phyloP scores from a whole-genome alignment of 2,113 vertebrate species.

The Psephotus haematonotus region DNA sequence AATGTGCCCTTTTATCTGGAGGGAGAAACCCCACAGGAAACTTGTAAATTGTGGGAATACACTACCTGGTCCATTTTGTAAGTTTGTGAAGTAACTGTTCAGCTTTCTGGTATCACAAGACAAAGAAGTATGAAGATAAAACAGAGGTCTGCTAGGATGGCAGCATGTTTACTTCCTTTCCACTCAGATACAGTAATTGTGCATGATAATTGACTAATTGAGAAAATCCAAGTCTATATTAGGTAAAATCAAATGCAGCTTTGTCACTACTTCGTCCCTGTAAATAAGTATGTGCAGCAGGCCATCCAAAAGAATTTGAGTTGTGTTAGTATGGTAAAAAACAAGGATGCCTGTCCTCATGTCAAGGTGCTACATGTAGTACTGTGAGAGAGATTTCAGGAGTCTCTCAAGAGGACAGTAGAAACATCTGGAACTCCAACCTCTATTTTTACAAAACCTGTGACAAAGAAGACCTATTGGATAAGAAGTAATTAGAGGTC shows the following conservation, averaged over 20 bases:
- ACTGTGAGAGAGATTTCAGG: background rate
- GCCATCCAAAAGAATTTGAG: background rate
- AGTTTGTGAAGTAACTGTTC: background rate
- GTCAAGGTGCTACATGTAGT: background rate
- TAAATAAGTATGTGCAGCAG: background rate
- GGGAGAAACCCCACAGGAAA: background rate
- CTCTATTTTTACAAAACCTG: background rate
- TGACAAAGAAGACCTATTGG: background rate
- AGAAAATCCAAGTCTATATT: background rate
- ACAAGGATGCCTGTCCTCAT: background rate
- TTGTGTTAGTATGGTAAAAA: background rate
- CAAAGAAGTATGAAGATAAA: background rate
- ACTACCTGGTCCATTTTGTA: background rate
- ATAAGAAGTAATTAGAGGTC: background rate
- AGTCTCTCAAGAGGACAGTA: background rate
- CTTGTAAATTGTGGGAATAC: background rate
- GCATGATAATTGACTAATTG: background rate
- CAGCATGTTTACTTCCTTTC: background rate
- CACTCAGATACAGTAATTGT: background rate
- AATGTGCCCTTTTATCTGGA: background rate
- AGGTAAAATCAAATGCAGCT: background rate
- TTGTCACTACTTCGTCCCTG: background rate
- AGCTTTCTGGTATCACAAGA: background rate
- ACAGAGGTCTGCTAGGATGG: background rate
- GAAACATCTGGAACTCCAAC: background rate